Evolutionary conservation across 2,113 vertebrate genomes (phyloP), one percentile per base, ranked within the genome.

Genomic region (Galemys pyrenaicus): DNA sequence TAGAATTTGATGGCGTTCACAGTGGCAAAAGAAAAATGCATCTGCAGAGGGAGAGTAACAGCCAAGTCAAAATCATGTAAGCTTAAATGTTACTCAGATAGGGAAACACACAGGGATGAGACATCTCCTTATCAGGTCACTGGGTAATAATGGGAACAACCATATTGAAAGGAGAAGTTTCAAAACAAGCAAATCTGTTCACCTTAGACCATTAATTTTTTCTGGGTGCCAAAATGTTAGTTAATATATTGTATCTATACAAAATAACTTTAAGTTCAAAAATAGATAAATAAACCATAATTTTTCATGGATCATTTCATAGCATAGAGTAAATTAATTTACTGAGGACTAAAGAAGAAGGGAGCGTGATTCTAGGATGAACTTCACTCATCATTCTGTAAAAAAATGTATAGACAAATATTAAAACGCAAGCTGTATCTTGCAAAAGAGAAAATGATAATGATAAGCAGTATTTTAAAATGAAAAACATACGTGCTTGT

Each of bases 211-310:
- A 58, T 64, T 89, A 65, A 85, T 81, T 88, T 54, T 65, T 0
- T 49, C n/a, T 89, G 13, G 1, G 24, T 83, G 37, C 22, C 49
- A 95, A n/a, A 49, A 54, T 93, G 67, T 91, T 92, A 96, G 93
- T 78, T 67, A 65, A 30, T 46, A 73, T 51, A 68, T 92, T 86
- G 49, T 41, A 68, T 64, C 62, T 71, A 41, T 41, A 74, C 28
- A 28, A 95, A 93, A 82, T 73, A 91, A 15, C 67, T 74, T 65
- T 20, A 89, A 74, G 37, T 41, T 91, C 68, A 85, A 41, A 73
- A 58, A 7, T 2, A 87, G 51, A 44, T 87, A 58, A 80, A 46
- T 90, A 60, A 90, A 15, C 26, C 60, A 0, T 24, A 64, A 49
- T 56, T 32, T 9, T 17, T 77, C 39, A 84, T 74, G 37, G 35